Evolutionary conservation across 2,797 vertebrate genomes (phyloP), one percentile per base, ranked within the genome.

Genomic region (Myoxocephalus aenaeus): DNA sequence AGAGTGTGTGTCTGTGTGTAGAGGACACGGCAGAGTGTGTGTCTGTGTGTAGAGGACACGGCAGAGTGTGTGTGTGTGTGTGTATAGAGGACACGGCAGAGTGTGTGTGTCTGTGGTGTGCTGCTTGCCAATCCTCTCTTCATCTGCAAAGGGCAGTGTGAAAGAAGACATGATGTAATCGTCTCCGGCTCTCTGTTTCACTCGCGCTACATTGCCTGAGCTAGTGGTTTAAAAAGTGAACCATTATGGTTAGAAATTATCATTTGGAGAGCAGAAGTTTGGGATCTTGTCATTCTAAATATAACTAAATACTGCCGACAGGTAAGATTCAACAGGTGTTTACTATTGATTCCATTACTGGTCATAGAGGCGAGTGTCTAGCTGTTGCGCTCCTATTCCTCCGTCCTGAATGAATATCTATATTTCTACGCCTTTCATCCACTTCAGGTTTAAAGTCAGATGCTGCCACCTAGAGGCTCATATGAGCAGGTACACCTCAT

Each of bases 381-480:
- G 1, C 50, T 65, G 22, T 4, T 32, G 34, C 8, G 50, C n/a
- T 67, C 15, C 17, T 42, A 34, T 18, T 20, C 7, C 25, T 66
- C 36, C 22, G 27, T 50, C 13, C 22, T 82, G 25, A 65, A 29
- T 36, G 13, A 32, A 27, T 27, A 27, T 27, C 25, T 27, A 27
- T 27, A 27, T 2, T 27, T 27, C 25, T n/a, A n/a, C 25, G 25
- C 25, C 25, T 1, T 27, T 67, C n/a, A 27, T 44, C 38, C 18
- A 0, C 44, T 58, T 29, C 66, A 48, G 48, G 36, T 70, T 77
- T 48, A 27, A 64, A 58, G 68, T 82, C 38, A 65, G 73, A 77
- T 89, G 89, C 89, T 92, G 91, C 92, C 95, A 92, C 84, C 94
- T 94, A 91, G 70, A 87, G 95, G 90, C 61, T 40, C 0, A n/a